These are phyloP conservation scores for Agrilus biguttatus DNA, from an alignment of 2,888 invertebrate genomes.

Conservation along the genomic window DNA sequence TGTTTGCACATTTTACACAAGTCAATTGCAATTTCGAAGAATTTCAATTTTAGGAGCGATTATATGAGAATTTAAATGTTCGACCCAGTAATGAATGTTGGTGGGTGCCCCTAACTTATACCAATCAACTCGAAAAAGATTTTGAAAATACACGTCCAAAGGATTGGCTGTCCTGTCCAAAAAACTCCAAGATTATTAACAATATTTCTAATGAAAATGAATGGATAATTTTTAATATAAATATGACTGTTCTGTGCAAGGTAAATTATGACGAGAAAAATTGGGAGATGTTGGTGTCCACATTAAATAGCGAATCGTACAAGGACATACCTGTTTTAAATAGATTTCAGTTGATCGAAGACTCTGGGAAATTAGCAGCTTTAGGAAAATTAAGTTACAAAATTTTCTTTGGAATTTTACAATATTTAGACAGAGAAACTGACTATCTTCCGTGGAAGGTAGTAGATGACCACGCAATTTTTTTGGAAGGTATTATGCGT, in stretches of 20 bases:
- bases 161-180: constrained; percentile 37
- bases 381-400: constrained; percentile 49
- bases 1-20: no score
- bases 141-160: constrained; percentile 38
- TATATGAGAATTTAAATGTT: background rate
- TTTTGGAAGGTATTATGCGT: constrained; percentile 44
- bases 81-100: constrained; percentile 28
- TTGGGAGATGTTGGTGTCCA: constrained; percentile 49
- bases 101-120: constrained; percentile 51
- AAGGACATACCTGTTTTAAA: constrained; percentile 50
- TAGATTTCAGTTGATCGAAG: constrained; percentile 70
- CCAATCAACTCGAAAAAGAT: constrained; percentile 31
- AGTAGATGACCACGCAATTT: constrained; percentile 43
- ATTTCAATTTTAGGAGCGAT: constrained; percentile 13
- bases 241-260: constrained; percentile 56
- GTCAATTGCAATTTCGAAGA: no score
- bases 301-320: constrained; percentile 40
- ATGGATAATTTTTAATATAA: constrained; percentile 61
- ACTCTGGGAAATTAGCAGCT: constrained; percentile 57
- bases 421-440: constrained; percentile 35
- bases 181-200: constrained; percentile 8
- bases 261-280: constrained; percentile 65
- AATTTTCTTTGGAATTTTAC: constrained; percentile 39
- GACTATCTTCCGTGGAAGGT: constrained; percentile 51
- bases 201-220: constrained; percentile 34